These are phyloP conservation scores for Poeciliopsis paucimaculata DNA, from an alignment of 2,797 vertebrate genomes.

Conservation along the genomic window DNA sequence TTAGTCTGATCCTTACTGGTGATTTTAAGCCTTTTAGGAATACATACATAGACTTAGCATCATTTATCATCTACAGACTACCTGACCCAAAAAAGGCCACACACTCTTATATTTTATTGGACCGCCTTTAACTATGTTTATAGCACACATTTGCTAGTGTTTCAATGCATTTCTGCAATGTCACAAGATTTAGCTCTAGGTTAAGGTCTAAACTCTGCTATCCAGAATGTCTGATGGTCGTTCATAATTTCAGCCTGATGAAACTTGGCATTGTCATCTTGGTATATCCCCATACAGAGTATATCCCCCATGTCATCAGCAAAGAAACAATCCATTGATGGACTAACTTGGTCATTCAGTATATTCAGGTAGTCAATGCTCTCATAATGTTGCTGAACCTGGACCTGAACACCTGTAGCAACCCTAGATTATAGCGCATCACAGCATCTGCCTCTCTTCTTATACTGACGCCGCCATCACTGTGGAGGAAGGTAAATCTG, in stretches of 20 bases:
- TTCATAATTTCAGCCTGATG: not conserved
- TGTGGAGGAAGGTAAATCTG: not conserved
- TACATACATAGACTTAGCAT: not conserved
- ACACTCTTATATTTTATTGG: not conserved
- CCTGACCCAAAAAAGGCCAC: not conserved
- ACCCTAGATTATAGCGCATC: not conserved
- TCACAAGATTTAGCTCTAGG: not conserved
- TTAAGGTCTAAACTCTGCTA: not conserved
- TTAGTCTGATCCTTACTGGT: not conserved
- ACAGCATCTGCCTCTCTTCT: not conserved
- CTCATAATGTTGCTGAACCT: not conserved
- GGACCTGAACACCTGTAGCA: not conserved
- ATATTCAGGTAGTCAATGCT: not conserved
- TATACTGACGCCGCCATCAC: not conserved
- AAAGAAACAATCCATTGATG: not conserved
- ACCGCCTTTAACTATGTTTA: not conserved
- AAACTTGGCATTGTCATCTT: not conserved
- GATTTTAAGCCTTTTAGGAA: not conserved
- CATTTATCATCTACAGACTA: not conserved
- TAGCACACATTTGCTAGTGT: not conserved
- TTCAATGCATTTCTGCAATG: not conserved
- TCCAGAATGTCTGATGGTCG: not conserved
- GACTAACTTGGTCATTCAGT: not conserved
- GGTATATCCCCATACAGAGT: not conserved
- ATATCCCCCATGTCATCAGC: too few relatives aligned